A percentile compares a stretch with the other conserved stretches of the same genome.
phyloP scores from a whole-genome alignment of 2,888 invertebrate species.

The Stratiomys singularior region DNA sequence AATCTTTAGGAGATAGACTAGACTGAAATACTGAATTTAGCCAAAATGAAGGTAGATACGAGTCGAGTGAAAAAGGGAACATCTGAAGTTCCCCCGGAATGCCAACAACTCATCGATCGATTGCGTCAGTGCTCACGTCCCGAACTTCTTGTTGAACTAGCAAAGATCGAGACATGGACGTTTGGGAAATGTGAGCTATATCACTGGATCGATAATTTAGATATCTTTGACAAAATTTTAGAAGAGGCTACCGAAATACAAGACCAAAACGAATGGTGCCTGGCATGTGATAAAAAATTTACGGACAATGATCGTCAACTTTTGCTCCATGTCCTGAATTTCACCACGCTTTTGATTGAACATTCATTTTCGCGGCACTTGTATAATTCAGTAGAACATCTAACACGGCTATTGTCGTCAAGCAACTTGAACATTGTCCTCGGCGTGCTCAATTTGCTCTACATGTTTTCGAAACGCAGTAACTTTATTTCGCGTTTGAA shows the following conservation, averaged over 20 bases:
- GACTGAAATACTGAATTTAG: not conserved
- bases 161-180: conserved; percentile 82
- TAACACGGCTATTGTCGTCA: conserved; percentile 79
- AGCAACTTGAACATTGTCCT: conserved; percentile 86
- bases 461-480: conserved; percentile 89
- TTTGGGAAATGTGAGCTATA: conserved; percentile 88
- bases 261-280: conserved; percentile 61
- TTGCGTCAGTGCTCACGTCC: conserved; percentile 74
- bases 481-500: conserved; percentile 84
- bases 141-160: conserved; percentile 75
- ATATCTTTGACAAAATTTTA: conserved; percentile 78
- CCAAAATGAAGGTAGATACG: conserved; percentile 82
- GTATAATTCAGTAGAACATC: conserved; percentile 88
- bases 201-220: conserved; percentile 87
- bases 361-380: conserved; percentile 88
- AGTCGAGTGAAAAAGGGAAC: conserved; percentile 84
- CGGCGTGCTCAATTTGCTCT: conserved; percentile 83
- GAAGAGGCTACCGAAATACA: conserved; percentile 72
- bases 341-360: conserved; percentile 85
- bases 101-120: conserved; percentile 78
- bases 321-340: conserved; percentile 79
- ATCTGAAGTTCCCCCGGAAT: conserved; percentile 83
- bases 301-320: conserved; percentile 71
- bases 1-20: not conserved
- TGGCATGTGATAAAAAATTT: conserved; percentile 78